Percentiles rank a stretch among this genome's conserved stretches.
These are phyloP conservation scores for Villa cingulata DNA, from an alignment of 2,888 invertebrate genomes.

Conservation along the genomic window DNA sequence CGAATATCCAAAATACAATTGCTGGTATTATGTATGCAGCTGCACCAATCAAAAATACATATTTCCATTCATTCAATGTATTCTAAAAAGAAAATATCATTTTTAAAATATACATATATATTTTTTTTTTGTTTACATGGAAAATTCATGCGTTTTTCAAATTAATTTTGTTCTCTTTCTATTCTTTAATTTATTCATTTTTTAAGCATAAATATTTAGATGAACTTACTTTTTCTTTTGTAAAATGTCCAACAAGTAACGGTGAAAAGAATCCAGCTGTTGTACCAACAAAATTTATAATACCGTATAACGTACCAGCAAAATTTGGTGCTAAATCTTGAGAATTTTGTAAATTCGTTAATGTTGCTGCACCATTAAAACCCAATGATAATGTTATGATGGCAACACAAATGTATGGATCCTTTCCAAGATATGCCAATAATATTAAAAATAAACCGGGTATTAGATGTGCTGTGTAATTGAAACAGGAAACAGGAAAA, in stretches of 20 bases:
- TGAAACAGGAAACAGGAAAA: not conserved
- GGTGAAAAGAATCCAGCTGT: slow-evolving; percentile 59
- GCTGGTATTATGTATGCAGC: slow-evolving; percentile 55
- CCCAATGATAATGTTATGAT: slow-evolving; percentile 56
- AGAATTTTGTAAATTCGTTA: slow-evolving; percentile 47
- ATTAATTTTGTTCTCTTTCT: no score
- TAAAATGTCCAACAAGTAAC: slow-evolving; percentile 48
- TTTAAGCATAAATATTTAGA: not conserved
- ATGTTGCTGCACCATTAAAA: slow-evolving; percentile 48
- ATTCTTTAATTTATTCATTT: no score
- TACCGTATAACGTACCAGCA: slow-evolving; percentile 57
- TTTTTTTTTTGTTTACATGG: not conserved
- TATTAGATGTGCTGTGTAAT: slow-evolving; percentile 41
- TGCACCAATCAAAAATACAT: slow-evolving; percentile 59
- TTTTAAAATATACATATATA: no score
- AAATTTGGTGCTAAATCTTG: slow-evolving; percentile 63
- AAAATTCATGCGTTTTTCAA: no score
- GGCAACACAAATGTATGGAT: slow-evolving; percentile 46
- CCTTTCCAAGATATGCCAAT: slow-evolving; percentile 47
- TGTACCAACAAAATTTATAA: slow-evolving; percentile 58
- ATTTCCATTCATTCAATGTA: slow-evolving; percentile 61
- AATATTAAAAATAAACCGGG: slow-evolving; percentile 41
- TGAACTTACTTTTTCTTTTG: slow-evolving; percentile 39
- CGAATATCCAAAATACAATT: slow-evolving; percentile 53
- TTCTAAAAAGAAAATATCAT: slow-evolving; percentile 43